Evolutionary conservation across 1,140 invertebrate genomes (phyloP).

Genomic region (Episyrphus balteatus): DNA sequence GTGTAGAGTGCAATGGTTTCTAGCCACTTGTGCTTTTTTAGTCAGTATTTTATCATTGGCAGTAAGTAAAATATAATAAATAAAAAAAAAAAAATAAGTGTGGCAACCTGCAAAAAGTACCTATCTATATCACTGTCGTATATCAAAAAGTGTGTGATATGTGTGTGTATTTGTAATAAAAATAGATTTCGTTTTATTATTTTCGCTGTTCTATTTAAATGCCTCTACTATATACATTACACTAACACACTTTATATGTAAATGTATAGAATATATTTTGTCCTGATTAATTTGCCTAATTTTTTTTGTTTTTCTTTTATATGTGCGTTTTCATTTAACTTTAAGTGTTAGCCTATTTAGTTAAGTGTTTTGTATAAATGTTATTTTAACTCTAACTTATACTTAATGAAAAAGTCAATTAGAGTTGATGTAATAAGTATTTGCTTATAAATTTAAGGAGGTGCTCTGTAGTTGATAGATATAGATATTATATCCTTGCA

Average conservation of each 20-base stretch:
- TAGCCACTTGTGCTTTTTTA: slow-evolving; percentile 38
- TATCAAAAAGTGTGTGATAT: too few species aligned
- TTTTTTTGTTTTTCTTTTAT: not conserved
- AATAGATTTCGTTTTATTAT: too few species aligned
- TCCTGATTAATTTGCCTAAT: not conserved
- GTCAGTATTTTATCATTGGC: slow-evolving; percentile 7
- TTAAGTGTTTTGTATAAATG: not conserved
- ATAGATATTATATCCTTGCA: too few species aligned
- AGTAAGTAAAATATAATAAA: slow-evolving; percentile 6
- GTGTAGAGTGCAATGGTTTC: slow-evolving; percentile 55
- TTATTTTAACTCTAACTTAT: not conserved
- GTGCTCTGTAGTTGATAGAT: too few species aligned
- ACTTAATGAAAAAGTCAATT: not conserved
- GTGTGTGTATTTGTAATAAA: too few species aligned
- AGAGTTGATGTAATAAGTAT: not conserved
- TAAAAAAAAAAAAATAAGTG: not conserved
- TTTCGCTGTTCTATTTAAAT: too few species aligned
- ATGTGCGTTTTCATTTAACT: not conserved
- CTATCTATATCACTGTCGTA: too few species aligned
- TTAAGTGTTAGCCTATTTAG: not conserved
- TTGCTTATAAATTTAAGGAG: too few species aligned
- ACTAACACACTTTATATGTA: too few species aligned
- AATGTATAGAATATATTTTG: too few species aligned
- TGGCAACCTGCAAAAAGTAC: not conserved
- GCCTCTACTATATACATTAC: too few species aligned